These are phyloP conservation scores for Stenopsyche tienmushanensis DNA, from an alignment of 1,140 invertebrate genomes.

Conservation along the genomic window DNA sequence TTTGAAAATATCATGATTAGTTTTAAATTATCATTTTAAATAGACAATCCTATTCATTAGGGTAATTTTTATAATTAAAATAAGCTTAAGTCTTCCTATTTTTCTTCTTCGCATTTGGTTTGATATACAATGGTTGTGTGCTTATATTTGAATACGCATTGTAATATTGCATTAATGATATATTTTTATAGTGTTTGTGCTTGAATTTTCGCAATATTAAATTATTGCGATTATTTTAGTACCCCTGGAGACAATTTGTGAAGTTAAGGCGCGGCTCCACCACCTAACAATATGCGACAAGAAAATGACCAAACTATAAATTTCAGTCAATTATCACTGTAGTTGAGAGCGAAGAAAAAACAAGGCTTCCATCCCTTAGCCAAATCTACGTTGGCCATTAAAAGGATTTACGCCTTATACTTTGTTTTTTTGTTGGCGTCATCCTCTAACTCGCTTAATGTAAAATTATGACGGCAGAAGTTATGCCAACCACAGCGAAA, in stretches of 20 bases:
- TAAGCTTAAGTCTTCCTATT: too few relatives aligned
- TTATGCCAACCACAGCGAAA: slow-evolving; percentile 24
- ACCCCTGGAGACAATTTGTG: background rate
- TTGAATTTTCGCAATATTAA: too few relatives aligned
- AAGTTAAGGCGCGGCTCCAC: slow-evolving; percentile 6
- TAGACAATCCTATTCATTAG: background rate
- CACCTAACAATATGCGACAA: slow-evolving; percentile 41
- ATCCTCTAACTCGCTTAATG: slow-evolving; percentile 32
- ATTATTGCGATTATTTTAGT: background rate
- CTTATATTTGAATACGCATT: background rate
- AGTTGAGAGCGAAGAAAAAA: slow-evolving; percentile 26
- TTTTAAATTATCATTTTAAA: background rate
- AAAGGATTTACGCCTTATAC: slow-evolving; percentile 38
- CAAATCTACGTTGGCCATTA: slow-evolving; percentile 31
- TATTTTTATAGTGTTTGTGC: too few relatives aligned
- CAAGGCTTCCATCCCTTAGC: slow-evolving; percentile 21
- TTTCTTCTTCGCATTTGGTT: too few relatives aligned
- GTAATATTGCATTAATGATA: too few relatives aligned
- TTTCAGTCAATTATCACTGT: slow-evolving; percentile 42
- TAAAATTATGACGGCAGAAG: slow-evolving; percentile 34
- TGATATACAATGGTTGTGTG: background rate
- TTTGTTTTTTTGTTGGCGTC: slow-evolving; percentile 34
- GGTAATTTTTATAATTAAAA: too few relatives aligned
- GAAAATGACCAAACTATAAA: slow-evolving; percentile 43
- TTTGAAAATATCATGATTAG: background rate